Evolutionary conservation across 2,888 invertebrate genomes (phyloP).

Genomic region (Epirrita christyi): DNA sequence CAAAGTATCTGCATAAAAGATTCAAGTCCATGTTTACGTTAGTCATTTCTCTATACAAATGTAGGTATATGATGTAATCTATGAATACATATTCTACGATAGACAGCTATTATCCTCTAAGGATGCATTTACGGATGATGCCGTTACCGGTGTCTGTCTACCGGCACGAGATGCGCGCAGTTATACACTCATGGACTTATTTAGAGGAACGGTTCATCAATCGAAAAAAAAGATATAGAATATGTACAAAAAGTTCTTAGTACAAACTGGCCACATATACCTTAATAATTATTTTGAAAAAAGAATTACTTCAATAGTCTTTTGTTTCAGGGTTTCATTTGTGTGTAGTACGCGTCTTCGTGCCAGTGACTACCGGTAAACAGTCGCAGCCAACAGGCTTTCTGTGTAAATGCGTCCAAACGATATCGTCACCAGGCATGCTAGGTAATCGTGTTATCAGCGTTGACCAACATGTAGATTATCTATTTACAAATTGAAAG

Average conservation of each 20-base stretch:
- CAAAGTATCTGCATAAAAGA: neutral
- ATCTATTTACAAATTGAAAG: conserved; percentile 17
- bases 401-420: conserved; percentile 3
- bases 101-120: conserved; percentile 17
- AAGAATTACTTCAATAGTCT: too few relatives aligned
- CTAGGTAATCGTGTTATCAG: conserved; percentile 18
- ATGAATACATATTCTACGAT: conserved; percentile 12
- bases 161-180: too few relatives aligned
- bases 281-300: too few relatives aligned
- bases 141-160: neutral
- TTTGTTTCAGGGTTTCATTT: too few relatives aligned
- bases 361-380: too few relatives aligned
- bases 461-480: conserved; percentile 18
- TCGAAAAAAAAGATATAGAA: too few relatives aligned
- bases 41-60: conserved; percentile 10
- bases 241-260: too few relatives aligned
- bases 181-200: too few relatives aligned
- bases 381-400: neutral
- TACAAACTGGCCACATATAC: too few relatives aligned
- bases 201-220: too few relatives aligned
- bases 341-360: too few relatives aligned
- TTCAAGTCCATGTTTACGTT: conserved; percentile 4
- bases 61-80: conserved; percentile 25
- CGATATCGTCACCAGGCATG: conserved; percentile 13
- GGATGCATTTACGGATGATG: conserved; percentile 6